Evolutionary conservation across 2,888 invertebrate species (phyloP).

Genomic region (Parochlus steinenii): DNA sequence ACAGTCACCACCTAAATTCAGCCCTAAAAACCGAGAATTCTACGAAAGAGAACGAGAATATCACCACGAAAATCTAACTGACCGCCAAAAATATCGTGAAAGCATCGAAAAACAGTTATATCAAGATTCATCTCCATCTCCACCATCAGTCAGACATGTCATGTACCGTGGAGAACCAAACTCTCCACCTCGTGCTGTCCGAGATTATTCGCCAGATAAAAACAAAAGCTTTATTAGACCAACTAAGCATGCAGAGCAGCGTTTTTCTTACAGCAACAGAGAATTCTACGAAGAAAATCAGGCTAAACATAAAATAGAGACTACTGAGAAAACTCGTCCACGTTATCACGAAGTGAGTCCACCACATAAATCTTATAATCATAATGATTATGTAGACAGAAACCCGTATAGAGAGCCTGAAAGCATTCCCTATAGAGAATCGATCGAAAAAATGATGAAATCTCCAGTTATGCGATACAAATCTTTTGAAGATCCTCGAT

Average conservation of each 20-base stretch:
- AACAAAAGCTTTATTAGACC: background rate
- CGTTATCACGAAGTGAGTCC: no score
- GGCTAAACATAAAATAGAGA: no score
- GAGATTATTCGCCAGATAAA: constrained; percentile 1
- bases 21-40: background rate
- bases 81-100: constrained; percentile 28
- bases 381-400: constrained; percentile 19
- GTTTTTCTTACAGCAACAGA: background rate
- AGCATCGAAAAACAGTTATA: constrained; percentile 1
- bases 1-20: background rate
- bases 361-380: no score
- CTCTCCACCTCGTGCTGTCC: background rate
- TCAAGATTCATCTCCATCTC: background rate
- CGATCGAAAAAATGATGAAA: constrained; percentile 31
- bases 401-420: constrained; percentile 30
- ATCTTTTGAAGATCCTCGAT: constrained; percentile 19
- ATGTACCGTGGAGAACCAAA: background rate
- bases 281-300: no score
- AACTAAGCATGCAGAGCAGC: background rate
- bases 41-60: background rate
- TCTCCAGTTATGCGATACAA: constrained; percentile 29
- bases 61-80: constrained; percentile 26
- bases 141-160: background rate
- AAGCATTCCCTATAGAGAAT: constrained; percentile 29
- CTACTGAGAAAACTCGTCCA: no score